Base-by-base conservation (phyloP, 2,888 invertebrate species). In the Iphiclides podalirius region DNA sequence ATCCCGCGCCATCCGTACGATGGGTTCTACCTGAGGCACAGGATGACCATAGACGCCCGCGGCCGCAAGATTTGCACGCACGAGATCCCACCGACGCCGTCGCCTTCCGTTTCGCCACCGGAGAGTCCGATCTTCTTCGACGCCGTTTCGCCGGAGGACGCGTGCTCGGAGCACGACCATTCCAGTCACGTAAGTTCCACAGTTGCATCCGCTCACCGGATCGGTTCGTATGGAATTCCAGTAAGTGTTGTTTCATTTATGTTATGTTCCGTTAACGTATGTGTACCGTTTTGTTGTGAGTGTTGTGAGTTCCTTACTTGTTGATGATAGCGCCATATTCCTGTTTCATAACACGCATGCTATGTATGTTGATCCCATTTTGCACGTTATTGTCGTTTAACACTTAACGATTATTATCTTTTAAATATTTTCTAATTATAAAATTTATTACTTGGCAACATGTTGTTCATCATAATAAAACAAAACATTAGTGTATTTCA, bases 1-100 rank as follows among this genome's bases (percentile, higher is more conserved):
- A 67, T 68, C 46, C 88, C 88, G n/a, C 75, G 88, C 53, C 89
- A 90, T 59, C 89, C 89, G 3, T 89, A 89, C 52, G 89, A 89
- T 60, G 85, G 81, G 13, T 90, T 77, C 63, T 89, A 88, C 55
- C 71, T 89, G 59, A 75, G 79, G 55, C 89, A 90, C 60, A 75
- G 66, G 61, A 61, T 67, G 23, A 81, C 82, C 38, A 69, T 88
- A 58, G 83, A 89, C 57, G 63, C 78, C 11, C 69, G 67, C 20
- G 87, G 87, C 43, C 74, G 75, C 44, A 88, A 88, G 64, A 67
- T 87, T 44, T 89, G 89, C 60, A 70, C 76, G 9, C 86, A 89
- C 55, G 81, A 88, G 72, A 70, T 88, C 54, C 83, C 83, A 33
- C 76, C 77, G 12, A 69, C 75, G 13, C 79, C 66, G 14, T 54